Percentiles rank a stretch among this genome's conserved stretches.
phyloP scores from a whole-genome alignment of 2,888 invertebrate genomes.

The Tachina grossa region DNA sequence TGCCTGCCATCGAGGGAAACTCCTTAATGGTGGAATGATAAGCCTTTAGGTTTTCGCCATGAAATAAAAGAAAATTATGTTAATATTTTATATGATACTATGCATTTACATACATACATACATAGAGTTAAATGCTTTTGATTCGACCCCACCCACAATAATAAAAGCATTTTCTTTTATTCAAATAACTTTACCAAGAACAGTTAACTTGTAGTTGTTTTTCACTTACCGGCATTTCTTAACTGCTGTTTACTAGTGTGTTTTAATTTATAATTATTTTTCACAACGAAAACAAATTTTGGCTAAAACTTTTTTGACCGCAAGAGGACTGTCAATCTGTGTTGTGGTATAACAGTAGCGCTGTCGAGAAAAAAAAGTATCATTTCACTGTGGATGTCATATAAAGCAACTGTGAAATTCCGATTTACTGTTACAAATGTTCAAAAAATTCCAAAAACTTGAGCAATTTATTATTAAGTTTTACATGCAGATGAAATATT shows the following conservation, averaged over 20 bases:
- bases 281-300: constrained; percentile 42
- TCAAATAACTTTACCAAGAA: background rate
- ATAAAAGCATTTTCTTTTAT: background rate
- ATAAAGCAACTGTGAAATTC: no score
- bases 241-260: background rate
- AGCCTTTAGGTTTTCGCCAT: constrained; percentile 85
- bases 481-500: no score
- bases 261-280: constrained; percentile 18
- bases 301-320: background rate
- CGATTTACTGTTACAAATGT: no score
- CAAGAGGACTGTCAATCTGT: constrained; percentile 40
- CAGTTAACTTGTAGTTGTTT: background rate
- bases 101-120: background rate
- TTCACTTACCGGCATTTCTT: constrained; percentile 62
- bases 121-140: background rate
- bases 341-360: background rate
- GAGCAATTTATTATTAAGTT: no score
- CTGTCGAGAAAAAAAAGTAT: no score
- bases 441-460: no score
- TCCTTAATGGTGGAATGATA: constrained; percentile 96
- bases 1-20: constrained; percentile 90
- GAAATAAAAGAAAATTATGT: background rate
- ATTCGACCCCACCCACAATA: constrained; percentile 52
- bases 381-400: no score
- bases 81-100: no score